A percentile compares a stretch with the other conserved stretches of the same genome.
Conservation (phyloP, 2,113 vertebrate genomes). For the Dicaeum eximium region DNA sequence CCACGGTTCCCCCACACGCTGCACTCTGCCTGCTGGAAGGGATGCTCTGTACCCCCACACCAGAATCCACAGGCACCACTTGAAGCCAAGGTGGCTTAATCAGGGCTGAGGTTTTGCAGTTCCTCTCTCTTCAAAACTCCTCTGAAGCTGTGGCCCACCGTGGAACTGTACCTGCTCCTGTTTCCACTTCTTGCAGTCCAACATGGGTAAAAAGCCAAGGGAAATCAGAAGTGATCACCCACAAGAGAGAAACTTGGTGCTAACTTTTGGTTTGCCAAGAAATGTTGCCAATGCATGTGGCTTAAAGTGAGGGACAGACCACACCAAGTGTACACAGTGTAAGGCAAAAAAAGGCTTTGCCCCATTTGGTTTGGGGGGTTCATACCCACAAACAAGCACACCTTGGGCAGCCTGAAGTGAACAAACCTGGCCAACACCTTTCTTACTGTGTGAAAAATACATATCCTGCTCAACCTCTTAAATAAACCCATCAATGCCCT, state of each 20-base stretch:
- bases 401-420: background rate
- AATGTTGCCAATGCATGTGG: background rate
- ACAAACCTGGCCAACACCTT: background rate
- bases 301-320: accelerated
- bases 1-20: accelerated
- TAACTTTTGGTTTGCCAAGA: background rate
- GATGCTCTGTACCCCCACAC: background rate
- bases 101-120: background rate
- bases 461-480: background rate
- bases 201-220: accelerated
- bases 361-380: background rate
- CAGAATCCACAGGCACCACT: background rate
- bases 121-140: accelerated
- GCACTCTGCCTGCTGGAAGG: background rate
- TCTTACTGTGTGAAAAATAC: background rate
- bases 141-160: background rate
- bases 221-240: background rate
- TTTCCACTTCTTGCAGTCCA: background rate
- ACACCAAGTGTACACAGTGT: background rate
- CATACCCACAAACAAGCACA: background rate
- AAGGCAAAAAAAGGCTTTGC: background rate
- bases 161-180: background rate
- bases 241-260: background rate
- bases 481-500: background rate
- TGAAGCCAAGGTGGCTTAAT: background rate